Evolutionary conservation across 2,888 invertebrate genomes (phyloP), one percentile per base, ranked within the genome.

Genomic region (Blastobasis lacticolella): DNA sequence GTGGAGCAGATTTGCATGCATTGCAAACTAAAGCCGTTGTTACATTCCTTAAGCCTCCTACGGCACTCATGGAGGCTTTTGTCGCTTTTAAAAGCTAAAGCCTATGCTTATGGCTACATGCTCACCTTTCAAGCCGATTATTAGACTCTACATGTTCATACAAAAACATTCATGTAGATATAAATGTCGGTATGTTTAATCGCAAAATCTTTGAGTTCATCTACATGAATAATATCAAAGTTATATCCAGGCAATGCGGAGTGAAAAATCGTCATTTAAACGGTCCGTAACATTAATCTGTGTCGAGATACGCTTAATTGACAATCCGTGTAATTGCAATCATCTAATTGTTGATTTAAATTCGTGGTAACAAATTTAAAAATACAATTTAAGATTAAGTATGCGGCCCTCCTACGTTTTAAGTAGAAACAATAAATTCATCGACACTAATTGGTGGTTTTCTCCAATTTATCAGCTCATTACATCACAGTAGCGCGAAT

Each of bases 381-480:
- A 86, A 78, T 70, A 76, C 78, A 82, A 81, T 82, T 80, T 78
- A 73, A 84, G 83, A 86, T 85, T 84, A 83, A 83, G 78, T 76
- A 80, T 73, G 75, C 70, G 78, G 81, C 83, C 85, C 87, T 84
- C 86, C 87, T 83, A 85, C 85, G 85, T 79, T 86, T 86, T 87
- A 87, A 87, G 87, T 83, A 85, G 86, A 86, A 87, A 88, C 87
- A 88, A 88, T 88, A 88, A 88, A 87, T 87, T 88, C 86, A 87
- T 88, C 87, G 88, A 84, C 87, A 85, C 88, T 88, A 88, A 88
- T 88, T 88, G 88, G 88, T 87, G 87, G 88, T 88, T 88, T 87
- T 88, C 87, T 87, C 80, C 84, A 82, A 88, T 87, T 88, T 88
- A 88, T 88, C 88, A 85, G 87, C 86, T 88, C 88, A 88, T 88